A percentile compares a stretch with the other conserved stretches of the same genome.
These are phyloP conservation scores for Tipula lateralis DNA, from an alignment of 2,888 invertebrate genomes.

Conservation along the genomic window DNA sequence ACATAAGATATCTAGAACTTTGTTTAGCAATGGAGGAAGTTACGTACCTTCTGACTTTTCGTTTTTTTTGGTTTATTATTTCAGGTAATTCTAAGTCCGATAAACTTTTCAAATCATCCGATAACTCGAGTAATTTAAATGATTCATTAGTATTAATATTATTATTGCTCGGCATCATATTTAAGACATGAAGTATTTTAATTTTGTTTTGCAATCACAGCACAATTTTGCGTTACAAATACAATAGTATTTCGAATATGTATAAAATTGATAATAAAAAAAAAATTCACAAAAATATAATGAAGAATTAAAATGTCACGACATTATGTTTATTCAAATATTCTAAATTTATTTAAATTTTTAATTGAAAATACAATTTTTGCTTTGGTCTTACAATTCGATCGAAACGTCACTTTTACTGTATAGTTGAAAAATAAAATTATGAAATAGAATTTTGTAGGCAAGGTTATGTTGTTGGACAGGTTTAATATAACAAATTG, in stretches of 20 bases:
- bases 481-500: neutral
- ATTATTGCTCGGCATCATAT: slow-evolving; percentile 28
- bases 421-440: neutral
- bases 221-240: slow-evolving; percentile 15
- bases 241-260: slow-evolving; percentile 1
- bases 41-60: slow-evolving; percentile 36
- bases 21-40: too few species aligned
- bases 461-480: neutral
- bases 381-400: neutral
- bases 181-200: neutral
- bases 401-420: slow-evolving; percentile 12
- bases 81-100: slow-evolving; percentile 37
- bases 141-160: slow-evolving; percentile 53
- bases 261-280: slow-evolving; percentile 7
- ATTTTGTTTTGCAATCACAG: neutral
- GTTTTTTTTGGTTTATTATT: slow-evolving; percentile 34
- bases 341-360: slow-evolving; percentile 1
- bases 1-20: neutral
- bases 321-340: slow-evolving; percentile 13
- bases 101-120: slow-evolving; percentile 54
- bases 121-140: slow-evolving; percentile 58
- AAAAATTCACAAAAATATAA: neutral
- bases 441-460: neutral
- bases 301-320: neutral
- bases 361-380: neutral